Evolutionary conservation across 1,140 invertebrate genomes (phyloP), one percentile per base, ranked within the genome.

Genomic region (Liolophura sinensis): DNA sequence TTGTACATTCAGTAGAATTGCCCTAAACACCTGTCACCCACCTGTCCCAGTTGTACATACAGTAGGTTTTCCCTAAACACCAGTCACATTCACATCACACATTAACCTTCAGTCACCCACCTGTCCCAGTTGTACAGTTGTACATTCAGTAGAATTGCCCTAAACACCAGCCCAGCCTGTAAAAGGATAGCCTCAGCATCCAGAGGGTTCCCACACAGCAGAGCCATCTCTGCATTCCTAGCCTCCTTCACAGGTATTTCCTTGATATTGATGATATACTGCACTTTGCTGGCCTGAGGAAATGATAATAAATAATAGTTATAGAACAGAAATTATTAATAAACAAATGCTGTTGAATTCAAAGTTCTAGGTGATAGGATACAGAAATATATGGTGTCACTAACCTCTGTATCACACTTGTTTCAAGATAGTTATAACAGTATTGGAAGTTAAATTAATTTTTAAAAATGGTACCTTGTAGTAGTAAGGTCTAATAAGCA

Each of bases 261-360:
- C 82, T 94, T 92, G 25, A 97, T 90, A 73, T 93, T 89, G 78
- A 92, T 90, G 62, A 97, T 91, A 78, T 93, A 95, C 73, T 91
- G 88, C 0, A 97, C 95, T 89, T 97, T 96, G 75, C 97, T 94
- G 56, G 90, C 91, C 87, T 87, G 63, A 27, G 58, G 20, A 57
- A 60, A 31, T 47, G 72, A 70, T 22, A 51, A 65, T 51, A 64
- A 60, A 59, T 49, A 31, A 60, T n/a, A 40, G 27, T 16, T 40
- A 24, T 27, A 59, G 22, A 40, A 59, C 25, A 14, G 6, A 59
- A 59, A 59, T 16, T 1, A 11, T 27, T 40, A 24, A 59, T n/a
- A 40, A 16, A 1, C 31, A 3, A 31, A 16, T 31, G 57, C 22
- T 20, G 27, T 12, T 56, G 22, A 12, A 56, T 15, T 56, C 27